Base-by-base conservation (phyloP, 2,113 vertebrate species). In the Sinocyclocheilus anshuiensis region DNA sequence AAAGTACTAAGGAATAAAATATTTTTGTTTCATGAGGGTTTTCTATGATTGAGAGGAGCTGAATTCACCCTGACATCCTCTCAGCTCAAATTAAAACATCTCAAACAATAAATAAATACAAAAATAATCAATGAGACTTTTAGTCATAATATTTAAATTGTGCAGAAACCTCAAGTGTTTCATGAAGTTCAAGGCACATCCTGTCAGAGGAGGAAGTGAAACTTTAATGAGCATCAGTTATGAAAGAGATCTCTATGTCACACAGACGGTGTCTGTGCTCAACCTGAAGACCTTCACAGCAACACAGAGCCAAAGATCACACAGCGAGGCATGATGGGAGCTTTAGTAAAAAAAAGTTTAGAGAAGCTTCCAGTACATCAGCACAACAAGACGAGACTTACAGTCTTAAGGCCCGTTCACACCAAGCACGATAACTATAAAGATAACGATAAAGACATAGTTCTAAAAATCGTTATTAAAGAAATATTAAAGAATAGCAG, bases 161-260 rank as follows among this genome's bases (percentile, higher is more conserved):
- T 4, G 1, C 10, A 20, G 39, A 67, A 50, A 53, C 79, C 79
- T 63, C 13, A 82, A 33, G 80, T 18, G 50, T 26, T 77, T 53
- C 75, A 55, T 20, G 8, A 50, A 4, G 1, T 65, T 82, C 24
- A 12, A 50, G 24, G 18, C 24, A 69, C 42, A 22, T 82, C 80
- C 63, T 50, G 42, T 69, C 24, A 22, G 24, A 50, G 22, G 24
- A 69, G 80, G 63, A 82, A 82, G 80, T 53, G 80, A 69, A 53
- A 67, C 26, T 8, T 55, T 77, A 53, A 55, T 55, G 16, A 77
- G 76, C 26, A 16, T 33, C 16, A 3, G 33, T 33, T 33, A 55
- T 77, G 76, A 77, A 77, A 77, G 76, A 77, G 76, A 77, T 26
- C 48, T 77, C 76, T 77, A 2, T 77, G 75, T 16, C 48, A 26